Percentiles rank a stretch among this genome's conserved stretches.
These are phyloP conservation scores for Drosophila prolongata DNA, from an alignment of 2,888 invertebrate genomes.

Conservation along the genomic window DNA sequence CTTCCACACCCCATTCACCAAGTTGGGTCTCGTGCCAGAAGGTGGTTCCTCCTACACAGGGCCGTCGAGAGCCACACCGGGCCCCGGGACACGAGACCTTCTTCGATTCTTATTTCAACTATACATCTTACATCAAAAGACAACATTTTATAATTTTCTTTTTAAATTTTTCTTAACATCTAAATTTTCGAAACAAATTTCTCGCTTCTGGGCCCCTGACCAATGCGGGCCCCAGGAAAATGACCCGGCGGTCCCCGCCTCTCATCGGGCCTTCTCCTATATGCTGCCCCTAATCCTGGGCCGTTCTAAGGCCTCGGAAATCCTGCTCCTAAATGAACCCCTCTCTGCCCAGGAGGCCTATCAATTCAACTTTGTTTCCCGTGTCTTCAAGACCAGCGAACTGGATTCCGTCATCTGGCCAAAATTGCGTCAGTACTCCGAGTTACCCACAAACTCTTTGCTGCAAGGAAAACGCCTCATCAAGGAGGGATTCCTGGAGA, in stretches of 20 bases:
- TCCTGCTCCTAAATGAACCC: slow-evolving; percentile 90
- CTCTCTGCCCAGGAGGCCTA: slow-evolving; percentile 92
- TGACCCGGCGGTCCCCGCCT: too few species aligned
- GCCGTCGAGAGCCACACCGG: too few species aligned
- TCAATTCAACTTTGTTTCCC: slow-evolving; percentile 91
- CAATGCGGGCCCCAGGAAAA: too few species aligned
- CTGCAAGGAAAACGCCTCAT: slow-evolving; percentile 89
- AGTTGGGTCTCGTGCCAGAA: slow-evolving; percentile 94
- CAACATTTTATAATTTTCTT: too few species aligned
- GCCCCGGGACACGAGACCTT: too few species aligned
- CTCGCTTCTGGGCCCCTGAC: too few species aligned
- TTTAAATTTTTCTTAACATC: too few species aligned
- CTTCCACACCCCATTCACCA: slow-evolving; percentile 94
- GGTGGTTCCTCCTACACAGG: slow-evolving; percentile 88
- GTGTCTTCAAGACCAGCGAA: slow-evolving; percentile 89
- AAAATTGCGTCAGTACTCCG: slow-evolving; percentile 86
- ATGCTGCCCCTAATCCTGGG: slow-evolving; percentile 95
- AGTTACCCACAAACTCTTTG: slow-evolving; percentile 86
- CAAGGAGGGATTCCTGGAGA: slow-evolving; percentile 86
- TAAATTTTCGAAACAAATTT: too few species aligned
- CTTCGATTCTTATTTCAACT: too few species aligned
- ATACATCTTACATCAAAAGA: too few species aligned
- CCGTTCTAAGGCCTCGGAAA: slow-evolving; percentile 88
- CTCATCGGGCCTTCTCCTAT: slow-evolving; percentile 85
- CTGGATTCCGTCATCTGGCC: slow-evolving; percentile 87